Evolutionary conservation across 2,113 vertebrate species (phyloP), one percentile per base, ranked within the genome.

Genomic region (Lota lota): DNA sequence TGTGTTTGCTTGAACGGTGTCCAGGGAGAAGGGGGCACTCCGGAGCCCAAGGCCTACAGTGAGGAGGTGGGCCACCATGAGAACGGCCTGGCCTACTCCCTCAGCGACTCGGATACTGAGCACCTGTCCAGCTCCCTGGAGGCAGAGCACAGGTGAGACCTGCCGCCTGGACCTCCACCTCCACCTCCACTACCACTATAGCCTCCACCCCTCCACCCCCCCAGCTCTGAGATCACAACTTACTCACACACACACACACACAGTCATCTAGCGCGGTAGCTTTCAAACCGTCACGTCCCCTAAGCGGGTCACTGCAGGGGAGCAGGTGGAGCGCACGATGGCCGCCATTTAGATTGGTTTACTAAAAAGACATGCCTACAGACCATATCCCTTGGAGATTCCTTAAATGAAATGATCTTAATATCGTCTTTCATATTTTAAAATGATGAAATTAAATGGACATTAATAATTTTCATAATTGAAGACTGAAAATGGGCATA

Each of bases 61-160:
- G 95, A 96, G 69, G 93, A 94, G 69, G 90, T 85, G 67, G 94
- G 93, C 91, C 95, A 96, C 91, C 96, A 97, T 69, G 94, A 97
- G 87, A 98, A 98, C 63, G 95, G 96, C 74, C 92, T 99, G 88
- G 91, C 94, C 90, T 93, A 95, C 76, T 95, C 95, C 77, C 85
- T 93, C 82, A 94, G 93, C 0, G 95, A 96, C 85, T 92, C 92
- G 1, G 94, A 96, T 85, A 91, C 93, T 1, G 95, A 95, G 73
- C 94, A 94, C 81, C 93, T 99, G 77, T 98, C 97, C 69, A 96
- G 97, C 78, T 99, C 97, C 60, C 82, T 99, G 88, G 97, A 99
- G 91, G 97, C 97, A 77, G 97, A 99, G 89, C 96, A 98, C 92
- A 94, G 97, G 97, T 97, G 75, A 85, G 51, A 16, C 16, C 22